phyloP scores from a whole-genome alignment of 1,140 invertebrate genomes.

The Oncopeltus fasciatus region DNA sequence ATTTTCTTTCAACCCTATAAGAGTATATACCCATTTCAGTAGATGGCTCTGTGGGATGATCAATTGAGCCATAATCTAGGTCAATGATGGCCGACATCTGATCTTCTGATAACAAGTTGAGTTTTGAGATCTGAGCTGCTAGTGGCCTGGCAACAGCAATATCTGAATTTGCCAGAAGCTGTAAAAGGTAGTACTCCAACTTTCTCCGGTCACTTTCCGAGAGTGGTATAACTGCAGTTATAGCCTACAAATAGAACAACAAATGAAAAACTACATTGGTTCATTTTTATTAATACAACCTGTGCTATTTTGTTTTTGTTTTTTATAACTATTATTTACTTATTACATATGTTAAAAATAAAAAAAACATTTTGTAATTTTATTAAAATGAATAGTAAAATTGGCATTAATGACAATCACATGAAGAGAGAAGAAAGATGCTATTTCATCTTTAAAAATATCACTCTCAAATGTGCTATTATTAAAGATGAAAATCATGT shows the following conservation, averaged over 20 bases:
- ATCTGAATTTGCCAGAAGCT: conserved; percentile 3
- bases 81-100: not conserved
- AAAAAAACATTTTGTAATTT: no score
- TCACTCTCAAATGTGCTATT: no score
- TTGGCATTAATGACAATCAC: no score
- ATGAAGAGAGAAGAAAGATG: no score
- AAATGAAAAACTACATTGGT: not conserved
- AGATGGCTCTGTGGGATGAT: not conserved
- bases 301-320: no score
- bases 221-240: conserved; percentile 8
- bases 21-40: not conserved
- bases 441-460: no score
- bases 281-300: no score
- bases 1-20: no score
- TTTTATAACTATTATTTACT: no score
- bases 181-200: conserved; percentile 36
- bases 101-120: not conserved
- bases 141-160: not conserved
- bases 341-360: no score
- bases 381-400: no score
- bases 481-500: no score
- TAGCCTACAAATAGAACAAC: not conserved
- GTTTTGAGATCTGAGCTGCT: not conserved
- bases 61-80: not conserved
- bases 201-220: conserved; percentile 27